Base-by-base conservation (phyloP, 2,888 invertebrate species). In the Drosophila suboccidentalis region DNA sequence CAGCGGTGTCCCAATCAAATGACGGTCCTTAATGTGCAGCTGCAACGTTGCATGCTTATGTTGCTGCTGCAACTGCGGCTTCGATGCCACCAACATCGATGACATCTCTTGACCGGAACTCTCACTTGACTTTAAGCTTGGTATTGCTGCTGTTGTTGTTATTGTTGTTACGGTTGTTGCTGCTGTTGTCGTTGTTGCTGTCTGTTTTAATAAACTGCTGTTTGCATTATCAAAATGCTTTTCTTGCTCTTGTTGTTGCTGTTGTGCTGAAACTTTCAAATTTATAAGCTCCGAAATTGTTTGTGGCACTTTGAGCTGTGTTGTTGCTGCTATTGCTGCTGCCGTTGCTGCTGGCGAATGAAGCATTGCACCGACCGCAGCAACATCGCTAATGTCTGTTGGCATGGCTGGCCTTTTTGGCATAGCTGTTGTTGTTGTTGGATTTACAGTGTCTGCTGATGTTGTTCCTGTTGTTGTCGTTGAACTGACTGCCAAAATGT, bases 1-100 rank as follows among this genome's bases (percentile, higher is more conserved):
- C 80, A 92, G 74, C 76, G 92, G 92, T 70, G 92, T 92, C 58
- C 92, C 92, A 91, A 92, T 92, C 87, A 92, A 83, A 87, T 92
- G 92, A 51, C 92, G 90, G 77, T 92, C 90, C 72, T 90, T 91
- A 77, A 91, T 85, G 62, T 91, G 91, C 77, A 92, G 71, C 78
- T 91, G 91, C 71, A 91, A 54, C 46, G 86, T 88, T 54, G 90
- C 82, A 60, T 90, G 91, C 64, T 85, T 88, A 71, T 90, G 91
- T 19, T 71, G 69, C 43, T 90, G 91, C 17, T 71, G 69, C 43
- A 89, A 90, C 22, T 71, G 73, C 65, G 55, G 64, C 60, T 61
- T 69, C 43, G 51, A n/a, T 13, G 43, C 38, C n/a, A 43, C 38
- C 50, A 49, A 29, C 34, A 22, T 19, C 43, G 54, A 13, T 47